These are phyloP conservation scores for Diplolepis rosae DNA, from an alignment of 2,888 invertebrate species.

Conservation along the genomic window DNA sequence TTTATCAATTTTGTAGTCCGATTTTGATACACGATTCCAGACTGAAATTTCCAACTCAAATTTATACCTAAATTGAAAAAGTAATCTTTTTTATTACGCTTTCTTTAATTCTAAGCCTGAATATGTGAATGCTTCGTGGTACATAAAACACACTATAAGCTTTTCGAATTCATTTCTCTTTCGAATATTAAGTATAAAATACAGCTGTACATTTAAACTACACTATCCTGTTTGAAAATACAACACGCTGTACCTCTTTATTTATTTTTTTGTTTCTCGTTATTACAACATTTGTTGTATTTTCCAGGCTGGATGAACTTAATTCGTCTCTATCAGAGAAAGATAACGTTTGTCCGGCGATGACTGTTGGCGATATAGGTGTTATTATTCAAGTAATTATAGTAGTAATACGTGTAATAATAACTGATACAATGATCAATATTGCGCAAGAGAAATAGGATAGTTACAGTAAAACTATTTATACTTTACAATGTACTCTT, in stretches of 20 bases:
- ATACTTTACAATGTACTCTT: conserved; percentile 52
- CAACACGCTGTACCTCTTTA: conserved; percentile 38
- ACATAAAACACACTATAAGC: conserved; percentile 1
- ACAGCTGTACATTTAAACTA: conserved; percentile 35
- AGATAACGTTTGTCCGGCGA: conserved; percentile 2
- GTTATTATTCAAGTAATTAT: conserved; percentile 1
- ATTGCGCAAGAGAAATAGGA: not conserved
- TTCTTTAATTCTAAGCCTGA: not conserved
- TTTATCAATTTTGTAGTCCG: not conserved
- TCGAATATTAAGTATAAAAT: conserved; percentile 24
- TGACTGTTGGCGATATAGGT: conserved; percentile 8
- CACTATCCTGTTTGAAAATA: conserved; percentile 34
- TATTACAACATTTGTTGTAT: conserved; percentile 17
- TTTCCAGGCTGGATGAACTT: conserved; percentile 3
- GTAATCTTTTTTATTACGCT: too few relatives aligned
- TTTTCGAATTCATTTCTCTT: not conserved
- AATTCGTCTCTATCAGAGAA: conserved; percentile 2
- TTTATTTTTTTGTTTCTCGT: not conserved
- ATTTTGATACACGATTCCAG: not conserved
- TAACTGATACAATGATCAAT: conserved; percentile 4
- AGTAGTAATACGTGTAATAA: not conserved
- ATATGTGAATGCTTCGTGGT: not conserved
- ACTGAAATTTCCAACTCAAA: too few relatives aligned
- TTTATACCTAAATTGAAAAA: too few relatives aligned
- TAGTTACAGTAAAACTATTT: conserved; percentile 50